Base-by-base conservation (phyloP, 2,797 vertebrate genomes). In the Prunella strophiata region DNA sequence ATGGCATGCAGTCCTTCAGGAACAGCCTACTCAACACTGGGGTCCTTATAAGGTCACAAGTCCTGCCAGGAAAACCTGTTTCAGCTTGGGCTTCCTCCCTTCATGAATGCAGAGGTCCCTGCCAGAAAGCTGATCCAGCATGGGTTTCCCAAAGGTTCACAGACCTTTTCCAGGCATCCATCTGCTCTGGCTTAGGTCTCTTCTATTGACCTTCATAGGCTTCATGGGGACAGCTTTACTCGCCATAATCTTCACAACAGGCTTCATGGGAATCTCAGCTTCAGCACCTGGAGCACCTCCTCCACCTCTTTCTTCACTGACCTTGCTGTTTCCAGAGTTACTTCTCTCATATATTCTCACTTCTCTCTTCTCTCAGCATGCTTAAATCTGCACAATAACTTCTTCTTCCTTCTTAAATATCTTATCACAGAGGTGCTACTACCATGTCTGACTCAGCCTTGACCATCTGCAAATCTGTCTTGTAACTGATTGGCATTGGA, bases 241-340 rank as follows among this genome's bases (percentile, higher is more conserved):
- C 18, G 61, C 19, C 6, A 9, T 6, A 9, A 10, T 23, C 62
- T 62, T 32, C 42, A 48, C 15, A 71, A 13, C 4, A 34, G 40
- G 4, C 30, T 72, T 40, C 0, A 1, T 19, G 16, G 30, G 26
- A 84, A 59, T 42, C 38, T 70, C 30, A 72, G 2, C 26, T 52
- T 38, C 8, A 5, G 16, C 1, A 0, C 11, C 9, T 34, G 30
- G 13, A 72, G 2, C 13, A 23, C 13, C 12, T 65, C 21, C 25
- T 65, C 7, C 7, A 7, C 9, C 16, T 66, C 45, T 26, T 47
- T 43, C 34, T 40, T 32, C 40, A 20, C 26, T 59, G 26, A 66
- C 22, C 18, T 59, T 66, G 30, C 3, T 58, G 18, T 66, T 51
- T 59, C 13, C 22, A 48, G 45, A 27, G 11, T 21, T 48, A 9